Base-by-base conservation (phyloP, 2,797 vertebrate species). In the Lophius americanus region DNA sequence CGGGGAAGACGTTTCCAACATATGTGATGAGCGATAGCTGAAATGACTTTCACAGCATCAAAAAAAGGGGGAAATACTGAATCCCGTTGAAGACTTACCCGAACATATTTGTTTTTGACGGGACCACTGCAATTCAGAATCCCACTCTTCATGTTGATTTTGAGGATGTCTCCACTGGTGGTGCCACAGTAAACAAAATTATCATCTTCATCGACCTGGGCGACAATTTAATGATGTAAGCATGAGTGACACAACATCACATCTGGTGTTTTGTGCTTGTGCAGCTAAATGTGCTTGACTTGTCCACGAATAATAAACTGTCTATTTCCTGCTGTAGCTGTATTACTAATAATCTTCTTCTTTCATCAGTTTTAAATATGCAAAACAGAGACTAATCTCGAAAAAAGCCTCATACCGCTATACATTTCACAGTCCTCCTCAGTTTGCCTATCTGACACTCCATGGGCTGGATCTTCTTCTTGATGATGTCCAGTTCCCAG, bases 111-210 rank as follows among this genome's bases (percentile, higher is more conserved):
- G 6, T 86, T 68, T 82, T 97, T 97, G 9, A 54, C 9, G 0
- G 96, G 96, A 37, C 95, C 95, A 3, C 50, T 94, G 64, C 85
- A 77, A 68, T 60, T 91, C 83, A 98, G 88, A 62, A 93, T 68
- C 42, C 89, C 88, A 4, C 67, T 93, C 66, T 78, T 93, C 33
- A 94, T 81, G 75, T 93, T 94, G 72, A 96, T 74, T 90, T 94
- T 95, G 68, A 98, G 85, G 53, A 97, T 79, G 82, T 98, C 97
- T 38, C 96, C 96, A n/a, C 89, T 96, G 11, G 94, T 93, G 4
- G 96, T 98, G 56, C 96, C 97, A 63, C 94, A 91, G 82, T 91
- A 96, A 80, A 98, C 95, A 75, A 89, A 95, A 53, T 64, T 73
- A 48, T 96, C 95, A 4, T 96, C 94, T 0, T 91, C 83, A 23